phyloP scores from a whole-genome alignment of 2,113 vertebrate genomes.

The Coreoperca whiteheadi region DNA sequence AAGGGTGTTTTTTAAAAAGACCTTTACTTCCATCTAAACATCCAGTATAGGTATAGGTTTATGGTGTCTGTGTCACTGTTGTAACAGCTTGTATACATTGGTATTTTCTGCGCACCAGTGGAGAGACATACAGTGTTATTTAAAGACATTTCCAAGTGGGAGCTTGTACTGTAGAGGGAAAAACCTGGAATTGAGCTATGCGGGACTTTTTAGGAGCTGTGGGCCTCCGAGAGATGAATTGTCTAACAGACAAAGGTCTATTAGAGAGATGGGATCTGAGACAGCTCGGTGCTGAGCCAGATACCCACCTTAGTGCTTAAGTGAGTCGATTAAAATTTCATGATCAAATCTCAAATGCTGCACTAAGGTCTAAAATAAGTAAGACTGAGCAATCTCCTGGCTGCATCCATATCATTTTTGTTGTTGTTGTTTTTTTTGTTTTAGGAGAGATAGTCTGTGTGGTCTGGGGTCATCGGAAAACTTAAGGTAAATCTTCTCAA shows the following conservation, averaged over 20 bases:
- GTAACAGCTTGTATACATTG: background rate
- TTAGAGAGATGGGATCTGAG: slow-evolving; percentile 37
- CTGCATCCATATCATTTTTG: background rate
- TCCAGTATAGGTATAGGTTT: background rate
- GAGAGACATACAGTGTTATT: background rate
- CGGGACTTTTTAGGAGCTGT: slow-evolving; percentile 34
- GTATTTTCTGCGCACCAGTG: background rate
- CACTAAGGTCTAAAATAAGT: slow-evolving; percentile 45
- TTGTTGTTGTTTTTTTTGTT: background rate
- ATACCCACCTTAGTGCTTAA: slow-evolving; percentile 42
- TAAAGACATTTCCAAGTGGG: background rate
- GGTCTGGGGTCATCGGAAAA: background rate
- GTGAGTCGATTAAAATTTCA: slow-evolving; percentile 63
- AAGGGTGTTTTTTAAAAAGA: background rate
- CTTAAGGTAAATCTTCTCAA: slow-evolving; percentile 7
- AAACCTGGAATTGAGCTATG: slow-evolving; percentile 20
- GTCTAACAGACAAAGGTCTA: slow-evolving; percentile 33
- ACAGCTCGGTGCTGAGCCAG: slow-evolving; percentile 18
- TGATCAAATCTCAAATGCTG: slow-evolving; percentile 51
- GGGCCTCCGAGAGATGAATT: slow-evolving; percentile 1
- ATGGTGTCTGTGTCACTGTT: background rate
- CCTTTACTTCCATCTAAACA: background rate
- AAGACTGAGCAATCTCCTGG: slow-evolving; percentile 27
- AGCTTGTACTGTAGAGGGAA: background rate
- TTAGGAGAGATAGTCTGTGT: background rate